phyloP scores from a whole-genome alignment of 2,888 invertebrate species.

The Eucera pruinosa region DNA sequence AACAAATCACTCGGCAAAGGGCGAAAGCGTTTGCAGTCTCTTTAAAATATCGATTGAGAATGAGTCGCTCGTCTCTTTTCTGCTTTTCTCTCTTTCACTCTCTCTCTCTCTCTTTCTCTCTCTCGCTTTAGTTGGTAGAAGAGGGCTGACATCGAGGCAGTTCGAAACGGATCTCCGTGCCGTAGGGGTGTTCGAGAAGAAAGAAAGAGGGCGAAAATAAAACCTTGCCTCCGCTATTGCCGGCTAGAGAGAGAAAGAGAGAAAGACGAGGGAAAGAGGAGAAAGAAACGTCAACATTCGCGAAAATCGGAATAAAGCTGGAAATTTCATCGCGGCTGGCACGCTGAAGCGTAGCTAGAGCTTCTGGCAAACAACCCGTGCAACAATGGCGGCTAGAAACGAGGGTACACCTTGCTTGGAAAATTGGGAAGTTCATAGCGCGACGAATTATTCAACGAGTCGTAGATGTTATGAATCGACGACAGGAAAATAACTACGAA shows the following conservation, averaged over 20 bases:
- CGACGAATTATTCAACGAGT: conserved; percentile 35
- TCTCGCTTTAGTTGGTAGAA: neutral
- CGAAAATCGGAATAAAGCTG: conserved; percentile 62
- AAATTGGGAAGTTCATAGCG: conserved; percentile 29
- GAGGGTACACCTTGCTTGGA: conserved; percentile 12
- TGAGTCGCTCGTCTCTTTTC: conserved; percentile 28
- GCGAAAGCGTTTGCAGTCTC: conserved; percentile 49
- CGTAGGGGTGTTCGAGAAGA: conserved; percentile 38
- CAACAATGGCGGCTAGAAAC: conserved; percentile 45
- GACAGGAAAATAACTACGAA: neutral
- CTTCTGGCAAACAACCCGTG: conserved; percentile 42
- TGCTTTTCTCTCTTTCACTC: neutral
- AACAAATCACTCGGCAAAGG: conserved; percentile 39
- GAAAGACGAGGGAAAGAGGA: neutral
- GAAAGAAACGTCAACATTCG: conserved; percentile 63
- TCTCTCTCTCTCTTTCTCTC: neutral
- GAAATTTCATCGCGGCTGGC: conserved; percentile 32
- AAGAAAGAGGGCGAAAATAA: conserved; percentile 51
- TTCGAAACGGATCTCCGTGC: conserved; percentile 59
- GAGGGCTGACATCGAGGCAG: conserved; percentile 32
- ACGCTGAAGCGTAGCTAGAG: conserved; percentile 9
- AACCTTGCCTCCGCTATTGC: conserved; percentile 41
- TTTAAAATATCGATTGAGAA: conserved; percentile 71
- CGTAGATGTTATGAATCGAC: conserved; percentile 21
- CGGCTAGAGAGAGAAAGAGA: neutral